Percentiles rank a stretch among this genome's conserved stretches.
phyloP scores from a whole-genome alignment of 64 coral and sea anemone species.

The Hydrozoanthus tunicans region DNA sequence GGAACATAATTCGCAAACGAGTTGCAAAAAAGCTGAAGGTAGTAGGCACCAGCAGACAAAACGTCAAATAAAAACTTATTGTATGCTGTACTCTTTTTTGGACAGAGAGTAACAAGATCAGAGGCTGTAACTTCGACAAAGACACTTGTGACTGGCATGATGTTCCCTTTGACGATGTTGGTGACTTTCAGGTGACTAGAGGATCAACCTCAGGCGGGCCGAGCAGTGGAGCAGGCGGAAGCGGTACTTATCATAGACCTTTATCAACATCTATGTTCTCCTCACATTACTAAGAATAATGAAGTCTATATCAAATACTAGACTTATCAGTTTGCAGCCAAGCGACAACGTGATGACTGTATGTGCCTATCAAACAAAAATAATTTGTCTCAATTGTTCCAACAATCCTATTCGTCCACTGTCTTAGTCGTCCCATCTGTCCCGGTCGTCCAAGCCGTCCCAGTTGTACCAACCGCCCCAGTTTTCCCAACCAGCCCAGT shows the following conservation, averaged over 20 bases:
- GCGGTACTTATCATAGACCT: constrained; percentile 2
- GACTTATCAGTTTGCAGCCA: too few species aligned
- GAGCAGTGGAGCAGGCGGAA: constrained; percentile 64
- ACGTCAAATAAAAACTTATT: background rate
- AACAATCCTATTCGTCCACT: too few species aligned
- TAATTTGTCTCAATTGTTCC: too few species aligned
- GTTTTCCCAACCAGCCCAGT: too few species aligned
- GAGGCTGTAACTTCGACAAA: constrained; percentile 63
- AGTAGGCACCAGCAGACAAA: background rate
- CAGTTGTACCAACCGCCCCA: too few species aligned
- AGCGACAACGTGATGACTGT: too few species aligned
- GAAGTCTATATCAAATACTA: background rate
- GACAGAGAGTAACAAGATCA: constrained; percentile 61
- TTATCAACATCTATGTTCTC: background rate
- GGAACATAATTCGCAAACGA: too few species aligned
- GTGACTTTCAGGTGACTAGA: constrained; percentile 24
- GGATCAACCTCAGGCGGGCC: constrained; percentile 37
- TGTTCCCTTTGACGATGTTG: constrained; percentile 70
- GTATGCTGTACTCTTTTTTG: background rate
- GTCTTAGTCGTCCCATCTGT: too few species aligned
- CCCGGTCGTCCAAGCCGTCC: too few species aligned
- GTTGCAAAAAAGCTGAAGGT: too few species aligned
- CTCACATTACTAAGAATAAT: background rate
- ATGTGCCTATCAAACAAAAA: too few species aligned
- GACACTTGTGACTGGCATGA: constrained; percentile 82